Percentiles rank a stretch among this genome's conserved stretches.
Conservation (phyloP, 2,113 vertebrate genomes). For the Furnarius figulus region DNA sequence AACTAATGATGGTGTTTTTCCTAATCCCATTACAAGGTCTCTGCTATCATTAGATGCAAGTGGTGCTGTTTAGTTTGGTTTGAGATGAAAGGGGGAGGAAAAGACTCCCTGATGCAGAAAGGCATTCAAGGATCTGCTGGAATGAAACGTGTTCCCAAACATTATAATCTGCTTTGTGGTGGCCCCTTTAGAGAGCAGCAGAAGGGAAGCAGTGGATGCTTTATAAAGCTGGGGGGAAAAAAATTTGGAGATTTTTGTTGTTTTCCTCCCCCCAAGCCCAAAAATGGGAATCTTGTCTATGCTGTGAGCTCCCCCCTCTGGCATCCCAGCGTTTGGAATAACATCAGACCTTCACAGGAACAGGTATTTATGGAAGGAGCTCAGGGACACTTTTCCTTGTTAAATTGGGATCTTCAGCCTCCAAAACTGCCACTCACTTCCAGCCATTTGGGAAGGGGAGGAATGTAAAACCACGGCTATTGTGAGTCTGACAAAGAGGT, state of each 20-base stretch:
- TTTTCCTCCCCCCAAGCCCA: not conserved
- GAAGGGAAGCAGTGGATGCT: not conserved
- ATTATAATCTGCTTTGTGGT: conserved; percentile 18
- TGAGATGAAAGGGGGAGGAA: conserved; percentile 58
- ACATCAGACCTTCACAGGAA: not conserved
- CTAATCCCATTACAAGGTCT: conserved; percentile 62
- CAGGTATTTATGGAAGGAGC: not conserved
- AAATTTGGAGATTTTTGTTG: not conserved
- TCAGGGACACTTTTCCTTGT: not conserved
- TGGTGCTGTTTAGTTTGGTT: conserved; percentile 59
- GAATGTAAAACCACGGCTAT: not conserved
- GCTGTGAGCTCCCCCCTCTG: conserved; percentile 83
- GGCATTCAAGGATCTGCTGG: not conserved
- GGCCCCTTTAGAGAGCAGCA: conserved; percentile 4
- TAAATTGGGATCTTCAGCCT: not conserved
- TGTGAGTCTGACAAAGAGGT: not conserved
- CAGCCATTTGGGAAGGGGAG: not conserved
- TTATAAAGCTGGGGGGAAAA: not conserved
- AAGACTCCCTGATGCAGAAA: conserved; percentile 38
- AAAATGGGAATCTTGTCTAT: conserved; percentile 58
- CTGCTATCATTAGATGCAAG: conserved; percentile 56
- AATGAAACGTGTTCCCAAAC: conserved; percentile 13
- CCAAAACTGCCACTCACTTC: accelerated
- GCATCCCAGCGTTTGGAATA: conserved; percentile 41
- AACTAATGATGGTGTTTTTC: conserved; percentile 56